Conservation (phyloP, 2,888 invertebrate species). For the Meteorus cinctellus region DNA sequence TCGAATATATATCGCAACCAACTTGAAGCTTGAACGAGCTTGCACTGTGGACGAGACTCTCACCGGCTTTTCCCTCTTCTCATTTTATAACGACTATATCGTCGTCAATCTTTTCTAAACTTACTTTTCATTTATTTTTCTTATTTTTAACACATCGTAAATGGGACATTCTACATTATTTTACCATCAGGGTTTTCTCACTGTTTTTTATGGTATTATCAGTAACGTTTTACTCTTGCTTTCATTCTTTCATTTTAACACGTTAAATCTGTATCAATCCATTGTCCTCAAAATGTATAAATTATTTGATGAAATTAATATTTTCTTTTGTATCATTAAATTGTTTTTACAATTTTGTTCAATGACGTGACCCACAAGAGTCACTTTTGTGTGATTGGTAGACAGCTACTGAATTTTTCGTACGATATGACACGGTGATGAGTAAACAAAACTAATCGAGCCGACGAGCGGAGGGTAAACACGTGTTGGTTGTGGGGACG, state of each 20-base stretch:
- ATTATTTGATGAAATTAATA: no score
- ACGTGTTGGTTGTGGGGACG: background rate
- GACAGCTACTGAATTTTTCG: background rate
- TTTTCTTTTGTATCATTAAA: background rate
- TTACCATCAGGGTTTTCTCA: conserved; percentile 42
- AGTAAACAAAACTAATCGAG: conserved; percentile 10
- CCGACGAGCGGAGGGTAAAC: background rate
- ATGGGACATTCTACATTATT: conserved; percentile 49
- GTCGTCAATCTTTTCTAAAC: conserved; percentile 13
- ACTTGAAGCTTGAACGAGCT: conserved; percentile 26
- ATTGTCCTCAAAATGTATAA: no score
- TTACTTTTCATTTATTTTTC: conserved; percentile 42
- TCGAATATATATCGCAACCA: conserved; percentile 32
- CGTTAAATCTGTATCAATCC: background rate
- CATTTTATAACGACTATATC: conserved; percentile 5
- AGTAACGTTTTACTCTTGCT: conserved; percentile 6
- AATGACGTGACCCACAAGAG: background rate
- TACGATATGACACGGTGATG: background rate
- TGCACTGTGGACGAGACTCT: conserved; percentile 36
- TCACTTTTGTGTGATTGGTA: background rate
- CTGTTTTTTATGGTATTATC: background rate
- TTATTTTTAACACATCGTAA: conserved; percentile 43
- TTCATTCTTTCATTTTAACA: background rate
- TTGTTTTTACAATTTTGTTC: background rate
- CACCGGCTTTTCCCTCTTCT: conserved; percentile 34